These are phyloP conservation scores for Antedon mediterranea DNA, from an alignment of 53 echinoderm and acorn worm species.

Conservation along the genomic window DNA sequence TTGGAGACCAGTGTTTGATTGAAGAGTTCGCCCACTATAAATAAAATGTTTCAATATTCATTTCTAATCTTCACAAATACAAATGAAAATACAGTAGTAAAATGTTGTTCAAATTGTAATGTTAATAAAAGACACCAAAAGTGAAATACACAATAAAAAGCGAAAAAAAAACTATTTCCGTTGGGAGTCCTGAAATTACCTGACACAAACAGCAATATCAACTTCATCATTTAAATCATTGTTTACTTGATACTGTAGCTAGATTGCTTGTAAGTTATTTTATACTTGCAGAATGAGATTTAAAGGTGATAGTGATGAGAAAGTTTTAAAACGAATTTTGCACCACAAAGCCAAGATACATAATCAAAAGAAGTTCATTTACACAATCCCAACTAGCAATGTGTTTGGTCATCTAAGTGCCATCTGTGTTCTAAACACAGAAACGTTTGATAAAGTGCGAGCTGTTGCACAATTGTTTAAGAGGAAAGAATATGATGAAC, in stretches of 20 bases:
- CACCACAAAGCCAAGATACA: slow-evolving; percentile 17
- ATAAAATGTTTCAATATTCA: no score
- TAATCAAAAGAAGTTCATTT: slow-evolving; percentile 31
- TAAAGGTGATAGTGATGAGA: background rate
- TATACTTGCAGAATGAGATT: background rate
- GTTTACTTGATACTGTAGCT: background rate
- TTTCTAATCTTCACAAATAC: no score
- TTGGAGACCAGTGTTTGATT: no score
- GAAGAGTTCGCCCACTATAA: no score
- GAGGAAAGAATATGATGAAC: slow-evolving; percentile 19
- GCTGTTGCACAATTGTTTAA: slow-evolving; percentile 24
- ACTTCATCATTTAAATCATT: background rate
- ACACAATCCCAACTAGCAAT: slow-evolving; percentile 26
- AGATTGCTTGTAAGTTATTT: background rate
- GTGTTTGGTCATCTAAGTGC: slow-evolving; percentile 47
- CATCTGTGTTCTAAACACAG: slow-evolving; percentile 26
- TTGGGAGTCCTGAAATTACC: no score
- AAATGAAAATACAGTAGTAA: no score
- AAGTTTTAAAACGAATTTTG: slow-evolving; percentile 12
- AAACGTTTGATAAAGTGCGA: slow-evolving; percentile 28
- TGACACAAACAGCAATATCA: no score
- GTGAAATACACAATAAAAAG: no score
- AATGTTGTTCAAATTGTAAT: no score
- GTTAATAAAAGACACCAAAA: no score
- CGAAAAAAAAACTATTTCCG: no score